phyloP scores from a whole-genome alignment of 35 echinoderm and acorn worm genomes.

The Holothuria glaberrima region DNA sequence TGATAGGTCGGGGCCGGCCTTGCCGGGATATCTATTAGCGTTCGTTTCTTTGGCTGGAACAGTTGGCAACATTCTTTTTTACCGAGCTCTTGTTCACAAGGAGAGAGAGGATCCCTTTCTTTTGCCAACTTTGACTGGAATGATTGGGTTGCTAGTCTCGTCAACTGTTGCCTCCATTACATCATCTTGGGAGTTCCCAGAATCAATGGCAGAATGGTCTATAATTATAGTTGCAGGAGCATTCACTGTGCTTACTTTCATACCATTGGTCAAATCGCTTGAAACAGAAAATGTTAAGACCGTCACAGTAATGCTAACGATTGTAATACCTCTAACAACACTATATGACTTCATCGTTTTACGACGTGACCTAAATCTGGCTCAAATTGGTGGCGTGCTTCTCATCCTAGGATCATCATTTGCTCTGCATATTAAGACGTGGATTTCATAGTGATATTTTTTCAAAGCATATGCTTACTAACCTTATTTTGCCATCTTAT shows the following conservation, averaged over 20 bases:
- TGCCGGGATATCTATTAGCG: neutral
- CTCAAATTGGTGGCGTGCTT: neutral
- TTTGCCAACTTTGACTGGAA: neutral
- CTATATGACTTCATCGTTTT: neutral
- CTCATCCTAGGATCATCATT: constrained; percentile 40
- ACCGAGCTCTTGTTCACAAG: neutral
- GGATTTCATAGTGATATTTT: no score
- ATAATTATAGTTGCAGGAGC: neutral
- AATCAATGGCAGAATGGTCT: neutral
- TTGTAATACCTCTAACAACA: neutral
- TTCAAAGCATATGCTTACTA: no score
- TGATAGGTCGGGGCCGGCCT: neutral
- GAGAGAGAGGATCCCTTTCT: neutral
- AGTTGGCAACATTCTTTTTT: neutral
- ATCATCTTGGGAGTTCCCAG: neutral
- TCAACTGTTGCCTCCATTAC: neutral
- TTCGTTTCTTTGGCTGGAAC: neutral
- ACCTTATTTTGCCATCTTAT: no score
- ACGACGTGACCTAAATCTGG: neutral
- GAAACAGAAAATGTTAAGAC: constrained; percentile 12
- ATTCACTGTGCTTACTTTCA: neutral
- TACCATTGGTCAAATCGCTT: neutral
- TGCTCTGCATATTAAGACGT: neutral
- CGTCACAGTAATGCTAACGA: constrained; percentile 8
- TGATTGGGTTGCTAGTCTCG: neutral